These are phyloP conservation scores for Antheraea pernyi DNA, from an alignment of 1,140 invertebrate species.

Conservation along the genomic window DNA sequence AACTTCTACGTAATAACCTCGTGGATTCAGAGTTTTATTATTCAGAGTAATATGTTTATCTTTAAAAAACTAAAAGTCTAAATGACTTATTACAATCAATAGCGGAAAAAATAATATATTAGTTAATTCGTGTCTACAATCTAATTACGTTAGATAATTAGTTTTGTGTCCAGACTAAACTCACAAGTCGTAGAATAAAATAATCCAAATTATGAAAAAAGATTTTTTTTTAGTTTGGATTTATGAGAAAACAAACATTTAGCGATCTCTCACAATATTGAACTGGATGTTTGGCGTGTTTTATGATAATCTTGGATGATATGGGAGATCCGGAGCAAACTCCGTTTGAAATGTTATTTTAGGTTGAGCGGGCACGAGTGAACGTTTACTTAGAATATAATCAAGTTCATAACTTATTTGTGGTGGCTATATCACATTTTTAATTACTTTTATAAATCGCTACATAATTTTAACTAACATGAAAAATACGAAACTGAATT, in stretches of 20 bases:
- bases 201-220: too few relatives aligned
- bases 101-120: neutral
- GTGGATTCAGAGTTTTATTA: too few relatives aligned
- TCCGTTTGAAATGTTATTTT: conserved; percentile 7
- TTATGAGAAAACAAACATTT: conserved; percentile 11
- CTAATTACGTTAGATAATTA: too few relatives aligned
- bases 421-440: neutral
- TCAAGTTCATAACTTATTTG: neutral
- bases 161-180: too few relatives aligned
- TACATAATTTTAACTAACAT: too few relatives aligned
- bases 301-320: conserved; percentile 13
- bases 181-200: too few relatives aligned
- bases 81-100: neutral
- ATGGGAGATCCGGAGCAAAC: conserved; percentile 6
- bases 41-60: too few relatives aligned
- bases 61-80: too few relatives aligned
- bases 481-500: too few relatives aligned
- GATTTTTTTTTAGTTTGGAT: too few relatives aligned
- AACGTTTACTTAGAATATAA: neutral
- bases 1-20: too few relatives aligned
- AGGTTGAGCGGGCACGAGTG: conserved; percentile 1
- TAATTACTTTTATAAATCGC: neutral
- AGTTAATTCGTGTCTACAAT: neutral
- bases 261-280: conserved; percentile 14
- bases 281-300: conserved; percentile 9